Evolutionary conservation across 1,140 invertebrate genomes (phyloP).

Genomic region (Pseudomyrmex gracilis): DNA sequence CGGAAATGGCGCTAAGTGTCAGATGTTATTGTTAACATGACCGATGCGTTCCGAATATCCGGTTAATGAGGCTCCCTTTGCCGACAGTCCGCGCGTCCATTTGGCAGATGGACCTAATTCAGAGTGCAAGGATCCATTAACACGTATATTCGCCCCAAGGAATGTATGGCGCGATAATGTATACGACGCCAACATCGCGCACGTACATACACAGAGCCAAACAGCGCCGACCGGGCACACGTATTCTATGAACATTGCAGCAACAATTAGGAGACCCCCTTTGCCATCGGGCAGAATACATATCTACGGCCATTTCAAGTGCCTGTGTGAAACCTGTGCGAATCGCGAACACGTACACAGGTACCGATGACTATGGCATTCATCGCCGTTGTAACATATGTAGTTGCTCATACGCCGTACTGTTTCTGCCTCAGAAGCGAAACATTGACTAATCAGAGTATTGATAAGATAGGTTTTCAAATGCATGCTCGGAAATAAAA

Average conservation of each 20-base stretch:
- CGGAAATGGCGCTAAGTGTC: conserved; percentile 48
- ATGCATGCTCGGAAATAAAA: neutral
- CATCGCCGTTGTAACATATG: conserved; percentile 51
- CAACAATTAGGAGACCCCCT: conserved; percentile 71
- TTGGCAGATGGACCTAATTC: conserved; percentile 73
- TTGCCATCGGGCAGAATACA: conserved; percentile 59
- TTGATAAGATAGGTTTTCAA: neutral
- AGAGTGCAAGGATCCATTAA: conserved; percentile 71
- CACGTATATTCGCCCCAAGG: conserved; percentile 74
- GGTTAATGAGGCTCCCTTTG: conserved; percentile 66
- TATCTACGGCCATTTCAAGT: conserved; percentile 58
- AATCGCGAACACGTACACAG: conserved; percentile 59
- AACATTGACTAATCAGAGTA: conserved; percentile 24
- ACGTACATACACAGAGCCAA: conserved; percentile 56
- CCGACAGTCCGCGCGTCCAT: conserved; percentile 63
- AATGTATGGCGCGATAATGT: conserved; percentile 64
- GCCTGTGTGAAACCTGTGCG: conserved; percentile 55
- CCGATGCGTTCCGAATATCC: conserved; percentile 40
- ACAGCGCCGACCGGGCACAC: conserved; percentile 52
- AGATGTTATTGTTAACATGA: conserved; percentile 60
- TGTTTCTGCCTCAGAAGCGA: conserved; percentile 16
- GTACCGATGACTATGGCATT: conserved; percentile 50
- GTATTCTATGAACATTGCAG: conserved; percentile 69
- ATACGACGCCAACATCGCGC: conserved; percentile 55
- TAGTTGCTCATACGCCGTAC: conserved; percentile 24